A percentile compares a stretch with the other conserved stretches of the same genome.
These are phyloP conservation scores for Meriones psammophilus DNA, from an alignment of 2,797 vertebrate species.

Conservation along the genomic window DNA sequence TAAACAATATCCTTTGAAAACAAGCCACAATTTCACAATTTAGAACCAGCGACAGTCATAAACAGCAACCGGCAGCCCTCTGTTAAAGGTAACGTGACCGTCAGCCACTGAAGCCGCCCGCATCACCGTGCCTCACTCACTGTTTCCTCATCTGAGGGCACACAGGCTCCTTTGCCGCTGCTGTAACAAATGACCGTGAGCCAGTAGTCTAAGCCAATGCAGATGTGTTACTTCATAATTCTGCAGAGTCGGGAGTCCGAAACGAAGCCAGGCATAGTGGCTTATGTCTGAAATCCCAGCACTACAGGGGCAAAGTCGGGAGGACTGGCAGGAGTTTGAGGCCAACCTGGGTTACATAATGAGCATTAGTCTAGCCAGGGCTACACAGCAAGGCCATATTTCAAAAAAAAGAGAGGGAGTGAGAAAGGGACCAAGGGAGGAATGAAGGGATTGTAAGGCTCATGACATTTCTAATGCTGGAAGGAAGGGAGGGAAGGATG, in stretches of 20 bases:
- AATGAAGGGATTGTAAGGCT: neutral
- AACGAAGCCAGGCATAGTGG: neutral
- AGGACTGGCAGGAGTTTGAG: neutral
- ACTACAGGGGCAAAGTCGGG: neutral
- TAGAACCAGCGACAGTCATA: neutral
- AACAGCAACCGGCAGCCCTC: neutral
- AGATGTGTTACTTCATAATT: slow-evolving; percentile 19
- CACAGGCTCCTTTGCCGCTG: neutral
- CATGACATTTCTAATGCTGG: neutral
- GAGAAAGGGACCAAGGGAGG: neutral
- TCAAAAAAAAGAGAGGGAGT: neutral
- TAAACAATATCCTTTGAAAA: slow-evolving; percentile 36
- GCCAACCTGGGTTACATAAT: neutral
- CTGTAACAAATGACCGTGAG: neutral
- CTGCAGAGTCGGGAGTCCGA: slow-evolving; percentile 26
- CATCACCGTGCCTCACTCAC: neutral
- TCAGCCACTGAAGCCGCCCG: neutral
- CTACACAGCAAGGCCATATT: neutral
- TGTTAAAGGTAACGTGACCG: slow-evolving; percentile 8
- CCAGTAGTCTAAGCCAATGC: neutral
- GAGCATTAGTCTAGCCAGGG: neutral
- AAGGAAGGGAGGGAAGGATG: too few relatives aligned
- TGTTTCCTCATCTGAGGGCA: neutral
- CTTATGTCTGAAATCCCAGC: neutral
- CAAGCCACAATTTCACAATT: slow-evolving; percentile 16